phyloP scores from a whole-genome alignment of 2,888 invertebrate species.

The Polydesmus complanatus region DNA sequence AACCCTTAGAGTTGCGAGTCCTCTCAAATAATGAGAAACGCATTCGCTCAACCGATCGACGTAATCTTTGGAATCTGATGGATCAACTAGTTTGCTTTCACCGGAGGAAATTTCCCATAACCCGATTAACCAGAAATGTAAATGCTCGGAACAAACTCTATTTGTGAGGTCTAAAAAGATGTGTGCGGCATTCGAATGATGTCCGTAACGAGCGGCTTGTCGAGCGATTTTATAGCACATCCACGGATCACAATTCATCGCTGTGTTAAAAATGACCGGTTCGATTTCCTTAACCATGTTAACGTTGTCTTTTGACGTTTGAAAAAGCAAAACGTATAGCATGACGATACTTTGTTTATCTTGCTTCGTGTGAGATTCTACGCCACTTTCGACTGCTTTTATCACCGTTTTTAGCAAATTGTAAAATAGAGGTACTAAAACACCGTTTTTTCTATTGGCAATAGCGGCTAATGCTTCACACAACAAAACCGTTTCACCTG shows the following conservation, averaged over 20 bases:
- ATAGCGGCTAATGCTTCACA: constrained; percentile 64
- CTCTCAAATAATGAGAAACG: constrained; percentile 48
- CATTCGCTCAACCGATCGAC: constrained; percentile 39
- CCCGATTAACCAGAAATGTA: constrained; percentile 75
- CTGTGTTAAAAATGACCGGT: constrained; percentile 42
- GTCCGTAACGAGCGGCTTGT: constrained; percentile 70
- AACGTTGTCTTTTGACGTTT: constrained; percentile 37
- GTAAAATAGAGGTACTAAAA: constrained; percentile 43
- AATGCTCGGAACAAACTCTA: constrained; percentile 61
- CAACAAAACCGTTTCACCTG: constrained; percentile 33
- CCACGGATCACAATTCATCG: constrained; percentile 54
- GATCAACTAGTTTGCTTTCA: constrained; percentile 28
- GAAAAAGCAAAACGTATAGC: constrained; percentile 67
- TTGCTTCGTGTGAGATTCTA: background rate
- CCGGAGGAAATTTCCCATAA: constrained; percentile 37
- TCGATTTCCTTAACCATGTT: constrained; percentile 42
- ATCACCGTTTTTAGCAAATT: constrained; percentile 28
- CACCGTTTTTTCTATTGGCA: constrained; percentile 46
- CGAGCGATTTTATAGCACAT: constrained; percentile 73
- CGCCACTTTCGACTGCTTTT: background rate
- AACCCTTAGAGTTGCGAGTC: constrained; percentile 46
- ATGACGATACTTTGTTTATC: constrained; percentile 39
- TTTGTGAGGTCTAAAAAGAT: constrained; percentile 49
- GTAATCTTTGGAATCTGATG: background rate
- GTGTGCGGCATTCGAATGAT: constrained; percentile 53